phyloP scores from a whole-genome alignment of 2,113 vertebrate genomes.

The Vimba vimba region DNA sequence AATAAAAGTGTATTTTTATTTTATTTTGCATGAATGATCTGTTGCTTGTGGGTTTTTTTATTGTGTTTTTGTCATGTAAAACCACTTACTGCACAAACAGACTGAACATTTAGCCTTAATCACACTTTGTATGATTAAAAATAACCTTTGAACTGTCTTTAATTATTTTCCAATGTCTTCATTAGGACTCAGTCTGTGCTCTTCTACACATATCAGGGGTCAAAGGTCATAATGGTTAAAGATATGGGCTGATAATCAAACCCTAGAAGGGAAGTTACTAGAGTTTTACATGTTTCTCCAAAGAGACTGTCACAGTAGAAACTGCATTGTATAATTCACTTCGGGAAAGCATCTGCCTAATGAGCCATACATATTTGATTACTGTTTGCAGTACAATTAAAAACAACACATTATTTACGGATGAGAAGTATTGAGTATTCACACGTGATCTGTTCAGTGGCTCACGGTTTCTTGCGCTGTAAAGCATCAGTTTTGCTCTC shows the following conservation, averaged over 20 bases:
- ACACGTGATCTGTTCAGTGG: background rate
- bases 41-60: no score
- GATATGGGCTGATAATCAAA: no score
- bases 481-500: background rate
- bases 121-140: background rate
- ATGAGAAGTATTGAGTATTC: slow-evolving; percentile 8
- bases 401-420: background rate
- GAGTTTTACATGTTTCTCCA: background rate
- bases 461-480: background rate
- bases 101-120: background rate
- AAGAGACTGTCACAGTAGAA: background rate
- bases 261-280: background rate
- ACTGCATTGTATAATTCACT: background rate
- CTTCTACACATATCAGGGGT: background rate
- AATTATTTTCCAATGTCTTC: background rate
- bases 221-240: background rate
- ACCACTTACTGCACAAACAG: background rate
- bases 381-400: background rate
- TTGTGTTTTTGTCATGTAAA: background rate
- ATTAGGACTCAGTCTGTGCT: background rate
- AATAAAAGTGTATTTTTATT: background rate
- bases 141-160: background rate
- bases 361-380: slow-evolving; percentile 18
- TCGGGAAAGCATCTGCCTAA: background rate
- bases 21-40: background rate